Conservation (phyloP, 2,113 vertebrate species). For the Vanacampus margaritifer region DNA sequence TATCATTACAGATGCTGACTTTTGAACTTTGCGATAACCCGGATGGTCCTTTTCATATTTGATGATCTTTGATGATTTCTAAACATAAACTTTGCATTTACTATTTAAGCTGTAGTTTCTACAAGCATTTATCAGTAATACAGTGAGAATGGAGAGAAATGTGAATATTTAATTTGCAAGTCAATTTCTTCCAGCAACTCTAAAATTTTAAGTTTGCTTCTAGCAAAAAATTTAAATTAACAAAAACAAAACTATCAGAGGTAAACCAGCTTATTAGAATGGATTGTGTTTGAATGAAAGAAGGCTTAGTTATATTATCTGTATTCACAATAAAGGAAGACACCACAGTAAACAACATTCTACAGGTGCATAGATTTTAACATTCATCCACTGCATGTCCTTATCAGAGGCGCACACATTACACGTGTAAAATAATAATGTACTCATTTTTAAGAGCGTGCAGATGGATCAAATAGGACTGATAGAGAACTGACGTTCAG, state of each 20-base stretch:
- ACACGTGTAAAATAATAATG: not conserved
- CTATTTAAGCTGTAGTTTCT: too few relatives aligned
- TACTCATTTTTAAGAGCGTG: not conserved
- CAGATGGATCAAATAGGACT: slow-evolving; percentile 40
- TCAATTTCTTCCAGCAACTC: too few relatives aligned
- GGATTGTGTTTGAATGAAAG: not conserved
- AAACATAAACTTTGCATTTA: too few relatives aligned
- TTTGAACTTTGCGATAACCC: too few relatives aligned
- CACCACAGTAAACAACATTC: not conserved
- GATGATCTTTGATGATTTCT: too few relatives aligned
- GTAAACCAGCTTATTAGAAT: not conserved
- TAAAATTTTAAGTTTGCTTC: too few relatives aligned
- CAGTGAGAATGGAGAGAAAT: too few relatives aligned
- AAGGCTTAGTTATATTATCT: not conserved
- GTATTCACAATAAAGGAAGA: not conserved
- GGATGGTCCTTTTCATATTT: too few relatives aligned
- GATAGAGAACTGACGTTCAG: slow-evolving; percentile 24
- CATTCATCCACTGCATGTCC: not conserved
- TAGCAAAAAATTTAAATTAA: not conserved
- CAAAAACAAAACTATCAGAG: not conserved
- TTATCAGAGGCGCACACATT: not conserved
- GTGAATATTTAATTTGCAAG: too few relatives aligned
- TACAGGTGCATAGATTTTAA: not conserved
- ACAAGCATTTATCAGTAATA: too few relatives aligned
- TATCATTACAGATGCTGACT: too few relatives aligned